Conservation (phyloP, 2,888 invertebrate species). For the Danaus chrysippus region DNA sequence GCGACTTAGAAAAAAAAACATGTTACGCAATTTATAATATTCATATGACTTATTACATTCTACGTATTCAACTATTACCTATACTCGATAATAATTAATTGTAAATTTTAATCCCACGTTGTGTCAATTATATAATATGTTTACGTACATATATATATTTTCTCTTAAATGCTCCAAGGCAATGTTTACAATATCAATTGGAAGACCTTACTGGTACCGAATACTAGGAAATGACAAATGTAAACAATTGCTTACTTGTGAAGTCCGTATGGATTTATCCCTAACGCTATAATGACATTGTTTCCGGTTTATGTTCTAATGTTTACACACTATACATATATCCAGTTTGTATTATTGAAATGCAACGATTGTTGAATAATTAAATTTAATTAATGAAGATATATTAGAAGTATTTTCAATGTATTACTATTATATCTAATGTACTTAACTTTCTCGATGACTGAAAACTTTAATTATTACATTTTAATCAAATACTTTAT, state of each 20-base stretch:
- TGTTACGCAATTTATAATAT: slow-evolving; percentile 21
- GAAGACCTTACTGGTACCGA: slow-evolving; percentile 11
- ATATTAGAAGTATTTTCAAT: too few relatives aligned
- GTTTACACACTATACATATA: not conserved
- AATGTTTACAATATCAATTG: slow-evolving; percentile 22
- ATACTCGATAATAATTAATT: slow-evolving; percentile 8
- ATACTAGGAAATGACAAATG: slow-evolving; percentile 23
- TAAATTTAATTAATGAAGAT: too few relatives aligned
- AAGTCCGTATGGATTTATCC: slow-evolving; percentile 8
- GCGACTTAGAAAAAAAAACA: slow-evolving; percentile 17
- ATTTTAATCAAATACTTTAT: too few relatives aligned
- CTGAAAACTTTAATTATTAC: too few relatives aligned
- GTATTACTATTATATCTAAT: too few relatives aligned
- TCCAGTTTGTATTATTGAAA: not conserved
- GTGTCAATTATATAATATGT: not conserved
- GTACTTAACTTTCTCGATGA: too few relatives aligned
- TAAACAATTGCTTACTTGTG: slow-evolving; percentile 23
- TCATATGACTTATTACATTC: slow-evolving; percentile 11
- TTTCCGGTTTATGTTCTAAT: slow-evolving; percentile 5
- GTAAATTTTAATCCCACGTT: not conserved
- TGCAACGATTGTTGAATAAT: not conserved
- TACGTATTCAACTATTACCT: slow-evolving; percentile 2
- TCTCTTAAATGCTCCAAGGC: slow-evolving; percentile 7
- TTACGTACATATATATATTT: not conserved
- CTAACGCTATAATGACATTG: slow-evolving; percentile 6